phyloP scores from a whole-genome alignment of 2,113 vertebrate species.

The Drymodes brunneopygia region DNA sequence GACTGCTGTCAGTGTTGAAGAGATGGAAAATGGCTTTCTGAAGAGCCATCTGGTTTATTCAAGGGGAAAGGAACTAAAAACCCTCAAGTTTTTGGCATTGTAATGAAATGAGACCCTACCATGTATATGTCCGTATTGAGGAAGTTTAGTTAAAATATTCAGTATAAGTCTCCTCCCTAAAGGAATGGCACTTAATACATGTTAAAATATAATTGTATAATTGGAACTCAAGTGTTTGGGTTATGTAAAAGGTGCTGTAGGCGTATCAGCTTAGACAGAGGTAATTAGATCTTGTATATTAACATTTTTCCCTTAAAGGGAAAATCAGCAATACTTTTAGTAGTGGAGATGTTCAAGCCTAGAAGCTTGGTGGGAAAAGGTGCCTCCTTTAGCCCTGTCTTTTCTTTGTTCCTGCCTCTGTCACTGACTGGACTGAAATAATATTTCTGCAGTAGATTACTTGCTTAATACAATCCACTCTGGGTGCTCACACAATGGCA shows the following conservation, averaged over 20 bases:
- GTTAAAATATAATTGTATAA: constrained; percentile 50
- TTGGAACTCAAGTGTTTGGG: constrained; percentile 41
- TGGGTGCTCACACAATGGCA: background rate
- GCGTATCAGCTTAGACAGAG: constrained; percentile 51
- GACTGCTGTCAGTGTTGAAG: background rate
- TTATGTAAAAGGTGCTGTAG: constrained; percentile 56
- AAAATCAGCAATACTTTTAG: constrained; percentile 8
- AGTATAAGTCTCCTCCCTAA: constrained; percentile 11
- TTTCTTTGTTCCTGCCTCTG: background rate
- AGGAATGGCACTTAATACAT: constrained; percentile 36
- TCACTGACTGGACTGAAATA: background rate
- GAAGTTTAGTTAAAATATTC: constrained; percentile 1
- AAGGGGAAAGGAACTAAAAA: background rate
- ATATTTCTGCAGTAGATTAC: background rate
- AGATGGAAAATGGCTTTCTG: background rate
- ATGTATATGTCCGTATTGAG: background rate
- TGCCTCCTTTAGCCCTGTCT: background rate
- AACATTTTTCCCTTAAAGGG: constrained; percentile 49
- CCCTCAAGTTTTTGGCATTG: background rate
- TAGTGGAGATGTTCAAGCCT: background rate
- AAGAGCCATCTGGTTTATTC: background rate
- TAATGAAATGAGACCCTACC: background rate
- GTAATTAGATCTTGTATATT: constrained; percentile 62
- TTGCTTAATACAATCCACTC: background rate
- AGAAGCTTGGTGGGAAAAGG: background rate